Evolutionary conservation across 2,797 vertebrate species (phyloP), one percentile per base, ranked within the genome.

Genomic region (Poeciliopsis paucimaculata): DNA sequence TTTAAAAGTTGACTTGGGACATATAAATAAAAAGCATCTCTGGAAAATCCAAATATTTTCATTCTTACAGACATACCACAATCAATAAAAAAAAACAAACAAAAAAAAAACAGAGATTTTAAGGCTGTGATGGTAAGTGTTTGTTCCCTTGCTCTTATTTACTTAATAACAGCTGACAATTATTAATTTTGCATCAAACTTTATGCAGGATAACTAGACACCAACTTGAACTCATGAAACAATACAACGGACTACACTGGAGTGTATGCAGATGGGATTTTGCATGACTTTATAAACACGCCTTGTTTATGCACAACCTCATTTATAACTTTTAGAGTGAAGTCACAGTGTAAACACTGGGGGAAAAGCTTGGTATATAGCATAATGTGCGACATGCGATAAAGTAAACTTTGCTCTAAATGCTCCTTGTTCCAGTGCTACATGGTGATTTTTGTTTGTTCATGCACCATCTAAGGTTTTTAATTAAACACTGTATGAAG

Each of bases 21-120:
- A 90, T 92, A 95, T 95, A 95, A 95, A 95, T 95, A 94, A 93
- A 91, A 91, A 73, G 9, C 31, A 43, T 34, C 78, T 88, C 86
- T 81, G 79, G 70, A 85, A 82, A 81, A 81, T 53, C 72, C 78
- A 87, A 62, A 83, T 72, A 79, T 53, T 81, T 28, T 74, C 76
- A 72, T 64, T 71, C 53, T 39, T 60, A 73, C 78, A 74, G 66
- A 39, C 72, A 23, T 73, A 62, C 60, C 31, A 62, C 60, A 18
- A 83, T 23, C 82, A 74, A 43, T 60, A 57, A 31, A 72, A 34
- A 34, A 34, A 34, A 34, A 34, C 31, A 34, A 34, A 34, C 31
- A 34, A 34, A 34, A 64, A 72, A 28, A 55, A 78, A 78, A 23
- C 9, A 23, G 16, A 0, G 7, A 68, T 39, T 23, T 68, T 41